These are phyloP conservation scores for Anolis sagrei DNA, from an alignment of 2,113 vertebrate genomes.

Conservation along the genomic window DNA sequence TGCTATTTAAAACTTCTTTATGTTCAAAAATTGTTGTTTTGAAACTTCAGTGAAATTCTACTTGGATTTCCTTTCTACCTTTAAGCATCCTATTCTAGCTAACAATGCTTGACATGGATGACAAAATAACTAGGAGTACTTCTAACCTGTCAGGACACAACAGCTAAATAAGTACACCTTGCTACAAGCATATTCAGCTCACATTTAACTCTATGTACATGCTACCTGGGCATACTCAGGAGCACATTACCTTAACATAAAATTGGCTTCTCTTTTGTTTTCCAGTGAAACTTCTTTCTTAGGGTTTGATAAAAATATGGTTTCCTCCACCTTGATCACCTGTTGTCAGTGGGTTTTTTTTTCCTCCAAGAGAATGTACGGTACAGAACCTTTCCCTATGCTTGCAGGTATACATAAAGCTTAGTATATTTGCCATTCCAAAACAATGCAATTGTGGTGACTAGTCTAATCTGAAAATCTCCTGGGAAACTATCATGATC, in stretches of 20 bases:
- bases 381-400: neutral
- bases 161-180: neutral
- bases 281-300: neutral
- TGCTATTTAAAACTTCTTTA: neutral
- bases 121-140: neutral
- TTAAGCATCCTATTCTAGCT: conserved; percentile 14
- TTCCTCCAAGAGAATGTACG: neutral
- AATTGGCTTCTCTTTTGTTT: neutral
- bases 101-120: neutral
- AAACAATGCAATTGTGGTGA: neutral
- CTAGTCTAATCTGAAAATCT: neutral
- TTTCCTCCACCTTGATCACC: neutral
- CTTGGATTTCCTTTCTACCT: conserved; percentile 30
- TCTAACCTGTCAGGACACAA: neutral
- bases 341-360: neutral
- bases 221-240: neutral
- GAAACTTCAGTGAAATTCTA: neutral
- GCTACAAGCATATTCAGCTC: neutral
- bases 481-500: conserved; percentile 1
- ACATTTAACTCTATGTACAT: neutral
- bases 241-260: neutral
- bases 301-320: neutral
- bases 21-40: neutral
- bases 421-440: neutral
- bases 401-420: neutral